Evolutionary conservation across 1,140 invertebrate species (phyloP).

Genomic region (Palaemon carinicauda): DNA sequence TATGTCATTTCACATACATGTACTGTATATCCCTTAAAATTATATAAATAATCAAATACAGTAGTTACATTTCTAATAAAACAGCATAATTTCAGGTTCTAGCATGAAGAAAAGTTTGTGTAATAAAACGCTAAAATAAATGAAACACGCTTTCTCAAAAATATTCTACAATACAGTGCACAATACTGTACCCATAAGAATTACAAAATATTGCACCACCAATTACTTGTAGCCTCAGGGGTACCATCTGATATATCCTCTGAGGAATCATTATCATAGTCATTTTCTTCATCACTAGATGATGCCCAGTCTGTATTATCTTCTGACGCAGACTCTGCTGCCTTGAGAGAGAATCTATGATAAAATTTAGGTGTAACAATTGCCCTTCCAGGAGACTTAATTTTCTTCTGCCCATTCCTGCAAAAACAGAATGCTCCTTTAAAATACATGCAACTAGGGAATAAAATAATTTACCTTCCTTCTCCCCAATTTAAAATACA

Average conservation of each 20-base stretch:
- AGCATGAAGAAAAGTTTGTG: too few species aligned
- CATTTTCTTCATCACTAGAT: background rate
- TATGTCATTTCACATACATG: too few species aligned
- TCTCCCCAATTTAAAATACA: background rate
- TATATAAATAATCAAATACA: too few species aligned
- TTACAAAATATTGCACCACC: slow-evolving; percentile 7
- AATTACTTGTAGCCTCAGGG: background rate
- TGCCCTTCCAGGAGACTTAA: background rate
- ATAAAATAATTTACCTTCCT: too few species aligned
- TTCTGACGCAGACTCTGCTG: background rate
- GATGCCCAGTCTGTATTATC: slow-evolving; percentile 14
- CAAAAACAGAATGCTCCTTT: too few species aligned
- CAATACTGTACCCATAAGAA: background rate
- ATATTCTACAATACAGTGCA: too few species aligned
- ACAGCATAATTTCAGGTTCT: too few species aligned
- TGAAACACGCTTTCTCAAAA: too few species aligned
- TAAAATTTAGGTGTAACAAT: background rate
- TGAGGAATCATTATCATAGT: background rate
- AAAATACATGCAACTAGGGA: too few species aligned
- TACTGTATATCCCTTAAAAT: too few species aligned
- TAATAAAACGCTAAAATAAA: too few species aligned
- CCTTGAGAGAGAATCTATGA: background rate
- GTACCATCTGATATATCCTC: background rate
- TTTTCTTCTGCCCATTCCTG: background rate
- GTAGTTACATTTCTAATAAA: too few species aligned